Evolutionary conservation across 2,113 vertebrate species (phyloP).

Genomic region (Glareola pratincola): DNA sequence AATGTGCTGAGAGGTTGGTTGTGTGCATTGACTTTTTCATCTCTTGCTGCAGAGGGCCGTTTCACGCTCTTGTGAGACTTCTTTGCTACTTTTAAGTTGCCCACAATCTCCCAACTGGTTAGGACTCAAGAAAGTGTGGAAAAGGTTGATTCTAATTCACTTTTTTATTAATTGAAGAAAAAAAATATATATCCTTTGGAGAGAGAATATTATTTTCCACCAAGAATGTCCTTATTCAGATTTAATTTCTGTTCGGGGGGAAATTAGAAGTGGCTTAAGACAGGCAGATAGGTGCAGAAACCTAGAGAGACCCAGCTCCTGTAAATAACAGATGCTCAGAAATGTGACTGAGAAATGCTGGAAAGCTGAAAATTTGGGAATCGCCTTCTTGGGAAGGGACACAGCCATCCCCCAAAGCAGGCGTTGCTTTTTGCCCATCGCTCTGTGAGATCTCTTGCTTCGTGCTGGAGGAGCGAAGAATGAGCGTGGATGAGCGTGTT

Average conservation of each 20-base stretch:
- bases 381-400: background rate
- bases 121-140: background rate
- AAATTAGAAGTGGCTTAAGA: background rate
- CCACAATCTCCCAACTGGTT: background rate
- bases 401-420: background rate
- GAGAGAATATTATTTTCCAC: background rate
- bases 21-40: background rate
- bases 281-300: background rate
- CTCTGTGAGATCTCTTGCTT: background rate
- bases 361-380: background rate
- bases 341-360: background rate
- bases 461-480: background rate
- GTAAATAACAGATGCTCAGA: background rate
- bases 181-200: background rate
- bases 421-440: background rate
- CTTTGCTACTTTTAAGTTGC: background rate
- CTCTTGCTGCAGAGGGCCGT: background rate
- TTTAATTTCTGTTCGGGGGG: background rate
- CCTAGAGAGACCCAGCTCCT: background rate
- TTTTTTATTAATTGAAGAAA: background rate
- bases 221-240: background rate
- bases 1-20: background rate
- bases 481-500: rapidly evolving
- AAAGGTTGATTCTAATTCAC: background rate
- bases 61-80: background rate